Evolutionary conservation across 2,113 vertebrate genomes (phyloP), one percentile per base, ranked within the genome.

Genomic region (Dicentrarchus labrax): DNA sequence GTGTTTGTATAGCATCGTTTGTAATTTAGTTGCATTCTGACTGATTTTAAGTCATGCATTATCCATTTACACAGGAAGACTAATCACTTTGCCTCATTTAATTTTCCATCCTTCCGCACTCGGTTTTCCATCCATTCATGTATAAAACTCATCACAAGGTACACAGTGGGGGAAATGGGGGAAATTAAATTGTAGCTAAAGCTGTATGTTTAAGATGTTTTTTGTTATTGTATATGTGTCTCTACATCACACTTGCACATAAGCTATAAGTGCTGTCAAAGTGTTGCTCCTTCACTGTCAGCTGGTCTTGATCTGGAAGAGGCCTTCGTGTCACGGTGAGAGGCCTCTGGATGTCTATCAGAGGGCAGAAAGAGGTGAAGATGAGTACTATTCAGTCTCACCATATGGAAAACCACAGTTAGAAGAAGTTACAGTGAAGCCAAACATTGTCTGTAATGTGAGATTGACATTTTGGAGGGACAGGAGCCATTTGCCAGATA

Each of bases 271-370:
- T 16, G 67, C 21, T 21, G n/a, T 57, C 11, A 12, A 67, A 77
- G 72, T 72, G 21, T 19, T 50, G 56, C 22, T 74, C 22, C 21
- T 50, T 61, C 22, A 43, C 12, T 13, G 77, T 84, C 91, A 90
- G 84, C 86, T 90, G 89, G 60, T 76, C 16, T 21, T 82, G 89
- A 91, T n/a, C 80, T 53, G 72, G 30, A 75, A 90, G 64, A 67
- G 69, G 67, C 68, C 36, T 72, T 82, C 19, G 72, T 78, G 77
- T 70, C 76, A 62, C 41, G 72, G 68, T 80, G 71, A 65, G 72
- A 68, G 57, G 36, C 8, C 60, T 77, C 81, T 60, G 51, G 17
- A 65, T 69, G 54, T 76, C 41, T 39, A 53, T 13, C 72, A 65
- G 41, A 47, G 57, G 48, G 17, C 41, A 43, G 51, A 51, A 61